Base-by-base conservation (phyloP, 2,888 invertebrate genomes). In the Caenorhabditis drosophilae region DNA sequence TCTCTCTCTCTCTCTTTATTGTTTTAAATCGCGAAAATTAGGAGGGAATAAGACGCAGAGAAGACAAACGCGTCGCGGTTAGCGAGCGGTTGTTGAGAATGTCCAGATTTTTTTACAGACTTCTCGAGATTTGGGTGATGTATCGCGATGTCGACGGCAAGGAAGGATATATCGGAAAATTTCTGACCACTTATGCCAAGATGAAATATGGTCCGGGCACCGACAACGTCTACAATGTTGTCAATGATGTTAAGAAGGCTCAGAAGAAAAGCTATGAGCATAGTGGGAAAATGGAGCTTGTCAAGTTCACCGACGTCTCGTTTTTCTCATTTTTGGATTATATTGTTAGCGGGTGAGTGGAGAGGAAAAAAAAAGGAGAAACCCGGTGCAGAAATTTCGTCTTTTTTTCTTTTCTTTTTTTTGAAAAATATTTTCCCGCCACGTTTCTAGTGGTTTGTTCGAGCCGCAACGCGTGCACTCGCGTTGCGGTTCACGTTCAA, bases 271-370 rank as follows among this genome's bases (percentile, higher is more conserved):
- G 60, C 38, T 75, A 75, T 48, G 75, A 75, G 35, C 64, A 70
- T 51, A 73, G 76, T 42, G 81, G 81, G 22, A 71, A 71, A 23
- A 75, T 81, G 62, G 81, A 81, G 45, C 54, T 81, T 23, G 70
- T 76, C 49, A 74, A 75, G 46, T 79, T 75, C 51, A 77, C 75
- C 9, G 79, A 80, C 46, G 81, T 80, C 22, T 70, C 76, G 12
- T 70, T 80, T 42, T 78, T 74, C 34, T 78, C 78, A 1, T 81
- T 81, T 45, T 60, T 81, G 26, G 81, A 81, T 56, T 81, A 76
- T 60, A 73, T 81, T 48, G 75, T 73, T 36, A 71, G 70, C 44
- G 75, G 75, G 72, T 75, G 26, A 40, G 70, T 22, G 25, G n/a
- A 26, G n/a, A n/a, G n/a, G n/a, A 12, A 9, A 12, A 9, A 41